Evolutionary conservation across 2,113 vertebrate species (phyloP).

Genomic region (Alaudala cheleensis): DNA sequence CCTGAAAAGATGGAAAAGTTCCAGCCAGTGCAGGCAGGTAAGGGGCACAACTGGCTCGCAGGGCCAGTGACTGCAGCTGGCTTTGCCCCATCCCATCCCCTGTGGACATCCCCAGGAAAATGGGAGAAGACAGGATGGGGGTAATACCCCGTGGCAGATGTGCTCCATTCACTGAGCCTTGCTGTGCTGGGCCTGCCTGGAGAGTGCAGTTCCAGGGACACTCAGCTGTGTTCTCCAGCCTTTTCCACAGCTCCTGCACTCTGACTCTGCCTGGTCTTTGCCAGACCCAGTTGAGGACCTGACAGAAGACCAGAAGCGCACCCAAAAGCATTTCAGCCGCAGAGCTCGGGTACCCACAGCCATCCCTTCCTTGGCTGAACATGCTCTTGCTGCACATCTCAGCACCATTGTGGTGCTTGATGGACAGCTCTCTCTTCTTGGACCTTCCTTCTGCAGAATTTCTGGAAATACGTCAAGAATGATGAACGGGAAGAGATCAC

Average conservation of each 20-base stretch:
- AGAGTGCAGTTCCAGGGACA: not conserved
- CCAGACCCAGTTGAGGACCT: not conserved
- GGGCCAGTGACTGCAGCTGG: fast-evolving
- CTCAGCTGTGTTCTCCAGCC: not conserved
- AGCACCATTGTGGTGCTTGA: not conserved
- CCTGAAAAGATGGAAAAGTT: not conserved
- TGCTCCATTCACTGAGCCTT: not conserved
- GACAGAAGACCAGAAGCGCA: not conserved
- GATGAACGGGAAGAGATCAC: not conserved
- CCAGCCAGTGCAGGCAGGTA: not conserved
- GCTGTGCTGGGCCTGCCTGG: not conserved
- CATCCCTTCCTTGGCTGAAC: not conserved
- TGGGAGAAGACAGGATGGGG: too few relatives aligned
- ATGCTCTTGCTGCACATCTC: not conserved
- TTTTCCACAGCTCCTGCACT: not conserved
- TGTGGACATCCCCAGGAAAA: too few relatives aligned
- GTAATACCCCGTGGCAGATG: fast-evolving
- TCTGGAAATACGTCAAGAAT: not conserved
- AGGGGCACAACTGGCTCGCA: not conserved
- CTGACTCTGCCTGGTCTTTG: not conserved
- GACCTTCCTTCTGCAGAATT: not conserved
- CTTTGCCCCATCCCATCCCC: not conserved
- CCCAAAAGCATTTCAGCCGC: fast-evolving
- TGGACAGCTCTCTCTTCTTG: not conserved
- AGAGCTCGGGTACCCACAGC: not conserved